Evolutionary conservation across 2,797 vertebrate species (phyloP).

Genomic region (Sorex maritimensis): DNA sequence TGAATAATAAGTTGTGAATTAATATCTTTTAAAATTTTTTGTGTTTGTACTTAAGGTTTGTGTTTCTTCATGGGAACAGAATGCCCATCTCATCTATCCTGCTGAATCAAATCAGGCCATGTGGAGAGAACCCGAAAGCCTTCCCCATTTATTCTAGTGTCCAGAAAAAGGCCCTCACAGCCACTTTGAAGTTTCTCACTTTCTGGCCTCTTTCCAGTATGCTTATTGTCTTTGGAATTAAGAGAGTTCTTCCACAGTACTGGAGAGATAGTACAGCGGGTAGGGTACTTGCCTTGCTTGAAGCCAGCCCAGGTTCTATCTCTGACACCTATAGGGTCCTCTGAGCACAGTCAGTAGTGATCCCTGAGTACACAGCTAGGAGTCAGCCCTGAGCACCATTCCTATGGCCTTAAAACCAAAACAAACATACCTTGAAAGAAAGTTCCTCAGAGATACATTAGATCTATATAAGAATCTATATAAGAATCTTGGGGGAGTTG

Average conservation of each 20-base stretch:
- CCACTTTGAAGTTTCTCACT: not conserved
- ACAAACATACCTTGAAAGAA: not conserved
- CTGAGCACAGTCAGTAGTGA: no score
- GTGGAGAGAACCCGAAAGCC: not conserved
- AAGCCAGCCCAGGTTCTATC: no score
- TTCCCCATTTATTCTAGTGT: not conserved
- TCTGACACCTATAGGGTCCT: no score
- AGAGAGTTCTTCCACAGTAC: not conserved
- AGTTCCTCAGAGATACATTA: not conserved
- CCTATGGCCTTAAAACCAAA: no score
- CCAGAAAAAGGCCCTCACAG: not conserved
- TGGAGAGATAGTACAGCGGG: no score
- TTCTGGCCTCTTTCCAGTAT: not conserved
- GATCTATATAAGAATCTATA: not conserved
- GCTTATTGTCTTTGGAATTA: not conserved
- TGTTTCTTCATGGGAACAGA: not conserved
- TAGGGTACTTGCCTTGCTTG: no score
- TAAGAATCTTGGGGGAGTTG: not conserved
- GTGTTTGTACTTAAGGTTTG: not conserved
- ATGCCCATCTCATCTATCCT: not conserved
- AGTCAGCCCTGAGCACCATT: no score
- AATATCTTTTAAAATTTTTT: not conserved
- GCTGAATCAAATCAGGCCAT: not conserved
- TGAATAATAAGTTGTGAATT: not conserved
- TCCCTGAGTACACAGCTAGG: no score